Conservation (phyloP, 2,888 invertebrate species). For the Eumerus sabulonum region DNA sequence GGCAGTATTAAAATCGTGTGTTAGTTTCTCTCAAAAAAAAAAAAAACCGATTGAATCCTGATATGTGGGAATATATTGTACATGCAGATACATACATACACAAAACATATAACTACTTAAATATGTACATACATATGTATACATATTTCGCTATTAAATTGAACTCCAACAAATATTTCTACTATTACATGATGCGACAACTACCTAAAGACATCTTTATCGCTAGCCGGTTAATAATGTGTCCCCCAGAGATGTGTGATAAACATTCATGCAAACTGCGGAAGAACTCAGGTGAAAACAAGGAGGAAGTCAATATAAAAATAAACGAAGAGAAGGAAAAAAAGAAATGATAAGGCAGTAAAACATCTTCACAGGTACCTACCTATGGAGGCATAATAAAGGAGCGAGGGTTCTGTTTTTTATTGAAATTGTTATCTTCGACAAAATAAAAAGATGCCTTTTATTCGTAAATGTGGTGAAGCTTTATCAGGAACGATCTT, state of each 20-base stretch:
- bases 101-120: too few species aligned
- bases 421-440: conserved; percentile 67
- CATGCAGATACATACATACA: too few species aligned
- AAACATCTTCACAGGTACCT: conserved; percentile 65
- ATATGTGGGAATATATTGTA: too few species aligned
- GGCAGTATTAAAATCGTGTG: conserved; percentile 1
- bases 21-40: background rate
- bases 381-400: conserved; percentile 62
- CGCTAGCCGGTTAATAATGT: conserved; percentile 51
- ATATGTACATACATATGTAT: too few species aligned
- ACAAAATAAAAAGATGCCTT: conserved; percentile 66
- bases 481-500: conserved; percentile 69
- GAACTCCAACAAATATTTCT: conserved; percentile 33
- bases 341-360: conserved; percentile 57
- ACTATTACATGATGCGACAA: conserved; percentile 47
- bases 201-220: conserved; percentile 61
- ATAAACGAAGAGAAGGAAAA: conserved; percentile 32
- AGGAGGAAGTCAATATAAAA: conserved; percentile 46
- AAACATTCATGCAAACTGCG: conserved; percentile 63
- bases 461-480: conserved; percentile 68
- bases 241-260: conserved; percentile 62
- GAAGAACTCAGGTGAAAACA: conserved; percentile 62
- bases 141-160: too few species aligned
- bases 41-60: too few species aligned
- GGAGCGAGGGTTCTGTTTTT: conserved; percentile 57